Base-by-base conservation (phyloP, 2,113 vertebrate genomes). In the Ivindomyrus marchei region DNA sequence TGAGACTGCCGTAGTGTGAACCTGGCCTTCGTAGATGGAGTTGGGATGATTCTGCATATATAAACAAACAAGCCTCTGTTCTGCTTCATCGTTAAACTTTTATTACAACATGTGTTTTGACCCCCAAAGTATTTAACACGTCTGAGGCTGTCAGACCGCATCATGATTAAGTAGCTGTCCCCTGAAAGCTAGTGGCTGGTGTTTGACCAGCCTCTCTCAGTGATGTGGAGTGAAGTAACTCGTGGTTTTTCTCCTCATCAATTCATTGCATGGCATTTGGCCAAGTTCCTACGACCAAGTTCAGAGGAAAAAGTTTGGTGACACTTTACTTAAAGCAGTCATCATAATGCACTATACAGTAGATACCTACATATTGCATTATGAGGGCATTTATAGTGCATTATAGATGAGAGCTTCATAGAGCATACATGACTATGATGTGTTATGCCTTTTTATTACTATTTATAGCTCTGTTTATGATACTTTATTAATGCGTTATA, bases 71-170 rank as follows among this genome's bases (percentile, higher is more conserved):
- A 87, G 45, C n/a, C 24, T 46, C 85, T 39, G n/a, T 53, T 53
- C 8, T 56, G 15, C 19, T 87, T 56, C 27, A 24, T 87, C 27
- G 1, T 87, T 87, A 87, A 56, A 87, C 85, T 39, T 87, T 21
- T 87, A 87, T 87, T 31, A 53, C 17, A 87, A 87, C 49, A 19
- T n/a, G 50, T 42, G 31, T 84, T 85, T 89, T 10, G 83, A 8
- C 77, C 89, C 89, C 80, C 45, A 49, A 36, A n/a, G 80, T 80
- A 49, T 24, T 47, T 85, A 56, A 52, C 66, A 39, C 10, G 39
- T 88, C 92, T 92, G 92, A 87, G 74, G 62, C 91, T 91, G 90
- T 91, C 90, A 86, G 39, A 13, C 36, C 47, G 45, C 77, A 89
- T 90, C 80, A 89, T 74, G 74, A 85, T 46, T 53, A 70, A 45